phyloP scores from a whole-genome alignment of 1,140 invertebrate species.

The Cotesia vestalis region DNA sequence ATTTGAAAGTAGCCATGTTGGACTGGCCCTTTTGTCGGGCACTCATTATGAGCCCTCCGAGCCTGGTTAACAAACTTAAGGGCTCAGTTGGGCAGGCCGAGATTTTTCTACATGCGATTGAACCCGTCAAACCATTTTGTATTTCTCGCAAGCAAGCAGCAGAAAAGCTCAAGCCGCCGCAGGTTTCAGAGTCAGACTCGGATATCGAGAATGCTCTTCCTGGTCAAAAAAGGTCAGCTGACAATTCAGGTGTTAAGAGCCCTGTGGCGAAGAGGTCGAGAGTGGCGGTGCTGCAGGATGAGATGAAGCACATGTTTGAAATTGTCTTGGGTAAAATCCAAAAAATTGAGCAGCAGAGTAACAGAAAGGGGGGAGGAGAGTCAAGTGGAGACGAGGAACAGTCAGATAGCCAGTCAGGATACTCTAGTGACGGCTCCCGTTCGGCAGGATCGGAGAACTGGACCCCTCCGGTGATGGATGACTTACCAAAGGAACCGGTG shows the following conservation, averaged over 20 bases:
- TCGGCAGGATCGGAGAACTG: background rate
- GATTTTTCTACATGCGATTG: background rate
- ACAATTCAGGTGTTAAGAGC: background rate
- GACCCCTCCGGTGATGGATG: constrained; percentile 7
- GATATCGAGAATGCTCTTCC: no score
- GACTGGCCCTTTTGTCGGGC: no score
- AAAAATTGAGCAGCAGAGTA: background rate
- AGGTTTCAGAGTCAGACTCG: no score
- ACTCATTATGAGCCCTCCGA: no score
- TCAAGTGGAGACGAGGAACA: background rate
- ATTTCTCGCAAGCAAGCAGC: background rate
- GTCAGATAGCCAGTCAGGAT: background rate
- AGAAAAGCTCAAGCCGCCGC: no score
- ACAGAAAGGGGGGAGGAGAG: background rate
- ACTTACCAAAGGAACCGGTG: background rate
- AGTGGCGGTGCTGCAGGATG: background rate
- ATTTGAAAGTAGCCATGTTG: no score
- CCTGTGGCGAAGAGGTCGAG: background rate
- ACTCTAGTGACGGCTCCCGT: background rate
- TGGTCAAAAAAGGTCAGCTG: background rate
- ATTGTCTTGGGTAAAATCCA: background rate
- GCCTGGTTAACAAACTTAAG: no score
- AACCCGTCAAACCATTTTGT: background rate
- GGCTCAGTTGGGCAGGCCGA: no score
- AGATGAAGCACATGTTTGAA: background rate